Evolutionary conservation across 2,797 vertebrate species (phyloP).

Genomic region (Lacerta bilineata): DNA sequence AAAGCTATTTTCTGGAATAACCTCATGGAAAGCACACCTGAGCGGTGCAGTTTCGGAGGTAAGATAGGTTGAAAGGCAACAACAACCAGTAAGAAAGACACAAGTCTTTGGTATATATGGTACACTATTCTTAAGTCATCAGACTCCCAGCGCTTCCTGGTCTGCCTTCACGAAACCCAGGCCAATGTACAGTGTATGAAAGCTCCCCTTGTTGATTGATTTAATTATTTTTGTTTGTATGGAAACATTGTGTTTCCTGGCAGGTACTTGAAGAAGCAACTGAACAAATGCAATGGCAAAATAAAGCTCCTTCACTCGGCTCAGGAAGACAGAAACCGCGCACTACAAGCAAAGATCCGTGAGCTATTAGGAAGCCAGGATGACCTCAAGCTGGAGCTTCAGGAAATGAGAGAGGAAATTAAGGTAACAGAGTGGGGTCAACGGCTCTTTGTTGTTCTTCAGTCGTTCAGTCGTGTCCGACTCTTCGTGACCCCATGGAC

Average conservation of each 20-base stretch:
- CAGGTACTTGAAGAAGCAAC: conserved; percentile 85
- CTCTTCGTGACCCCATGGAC: too few relatives aligned
- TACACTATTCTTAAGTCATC: too few relatives aligned
- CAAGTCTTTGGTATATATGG: neutral
- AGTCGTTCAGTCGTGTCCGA: too few relatives aligned
- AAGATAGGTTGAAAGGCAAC: neutral
- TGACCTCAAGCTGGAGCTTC: conserved; percentile 78
- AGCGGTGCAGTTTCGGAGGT: neutral
- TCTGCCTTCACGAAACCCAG: too few relatives aligned
- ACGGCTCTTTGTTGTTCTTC: too few relatives aligned
- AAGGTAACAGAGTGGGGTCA: conserved; percentile 67
- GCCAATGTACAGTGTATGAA: neutral
- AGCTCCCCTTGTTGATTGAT: neutral
- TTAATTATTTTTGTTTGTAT: neutral
- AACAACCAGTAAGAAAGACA: too few relatives aligned
- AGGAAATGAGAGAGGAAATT: conserved; percentile 75
- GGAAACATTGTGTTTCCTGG: conserved; percentile 41
- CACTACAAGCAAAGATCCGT: conserved; percentile 85
- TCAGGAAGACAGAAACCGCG: conserved; percentile 83
- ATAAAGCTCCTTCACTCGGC: conserved; percentile 80
- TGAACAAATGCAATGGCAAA: conserved; percentile 81
- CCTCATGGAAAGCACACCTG: neutral
- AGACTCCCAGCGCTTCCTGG: neutral
- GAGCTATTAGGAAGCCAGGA: conserved; percentile 79
- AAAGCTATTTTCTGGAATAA: neutral